Conservation (phyloP, 2,888 invertebrate species). For the Schizotus pectinicornis region DNA sequence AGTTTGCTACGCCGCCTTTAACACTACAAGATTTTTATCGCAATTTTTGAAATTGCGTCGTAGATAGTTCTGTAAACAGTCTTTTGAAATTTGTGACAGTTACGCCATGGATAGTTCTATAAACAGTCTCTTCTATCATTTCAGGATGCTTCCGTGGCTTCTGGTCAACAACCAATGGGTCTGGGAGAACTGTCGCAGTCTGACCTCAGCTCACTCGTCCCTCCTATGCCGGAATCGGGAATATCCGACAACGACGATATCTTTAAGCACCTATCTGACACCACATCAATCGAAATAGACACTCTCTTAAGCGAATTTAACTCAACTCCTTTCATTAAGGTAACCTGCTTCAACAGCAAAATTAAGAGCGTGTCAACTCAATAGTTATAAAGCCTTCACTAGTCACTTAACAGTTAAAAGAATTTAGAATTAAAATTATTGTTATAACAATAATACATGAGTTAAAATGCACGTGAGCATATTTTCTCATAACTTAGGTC, state of each 20-base stretch:
- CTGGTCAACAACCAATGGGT: conserved; percentile 59
- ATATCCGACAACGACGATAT: conserved; percentile 75
- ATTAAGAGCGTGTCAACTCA: not conserved
- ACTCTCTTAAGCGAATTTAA: conserved; percentile 81
- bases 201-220: conserved; percentile 73
- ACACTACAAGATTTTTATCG: no score
- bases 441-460: not conserved
- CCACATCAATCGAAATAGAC: conserved; percentile 86
- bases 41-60: no score
- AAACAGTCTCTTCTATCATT: no score
- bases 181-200: conserved; percentile 76
- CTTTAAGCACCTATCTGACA: conserved; percentile 81
- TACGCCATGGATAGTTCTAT: no score
- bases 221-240: conserved; percentile 63
- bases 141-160: conserved; percentile 69
- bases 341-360: conserved; percentile 52
- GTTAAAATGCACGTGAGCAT: not conserved
- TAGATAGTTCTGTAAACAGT: no score
- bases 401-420: not conserved
- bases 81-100: no score
- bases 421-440: not conserved
- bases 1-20: no score
- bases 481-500: not conserved
- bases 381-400: not conserved
- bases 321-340: conserved; percentile 72